Evolutionary conservation across 2,113 vertebrate genomes (phyloP).

Genomic region (Lagenorhynchus albirostris): DNA sequence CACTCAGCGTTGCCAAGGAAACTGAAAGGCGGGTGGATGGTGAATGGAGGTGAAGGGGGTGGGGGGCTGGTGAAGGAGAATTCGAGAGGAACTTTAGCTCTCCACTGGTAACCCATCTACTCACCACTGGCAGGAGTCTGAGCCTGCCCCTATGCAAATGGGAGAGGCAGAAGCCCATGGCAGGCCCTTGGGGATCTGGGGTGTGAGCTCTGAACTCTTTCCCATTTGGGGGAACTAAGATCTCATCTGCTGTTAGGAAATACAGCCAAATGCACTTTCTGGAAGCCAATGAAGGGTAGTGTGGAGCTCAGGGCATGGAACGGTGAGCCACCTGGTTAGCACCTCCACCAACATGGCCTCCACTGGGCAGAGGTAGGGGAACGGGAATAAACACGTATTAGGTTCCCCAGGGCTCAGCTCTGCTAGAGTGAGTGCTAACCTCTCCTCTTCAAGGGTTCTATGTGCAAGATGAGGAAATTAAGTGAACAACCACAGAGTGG

Average conservation of each 20-base stretch:
- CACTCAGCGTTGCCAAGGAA: constrained; percentile 86
- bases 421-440: background rate
- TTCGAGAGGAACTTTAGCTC: constrained; percentile 15
- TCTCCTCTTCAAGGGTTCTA: background rate
- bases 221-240: constrained; percentile 20
- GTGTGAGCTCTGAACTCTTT: background rate
- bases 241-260: constrained; percentile 27
- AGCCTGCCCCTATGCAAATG: background rate
- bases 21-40: constrained; percentile 74
- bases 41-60: constrained; percentile 69
- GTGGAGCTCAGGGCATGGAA: background rate
- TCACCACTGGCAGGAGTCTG: background rate
- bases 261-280: background rate
- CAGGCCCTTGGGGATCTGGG: background rate
- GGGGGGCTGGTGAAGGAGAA: constrained; percentile 47
- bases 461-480: background rate
- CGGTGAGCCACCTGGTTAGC: background rate
- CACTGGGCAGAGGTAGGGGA: background rate
- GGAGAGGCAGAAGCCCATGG: background rate
- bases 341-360: background rate
- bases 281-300: constrained; percentile 12
- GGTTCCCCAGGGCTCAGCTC: background rate
- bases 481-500: background rate
- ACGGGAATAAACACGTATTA: background rate
- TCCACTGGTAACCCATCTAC: background rate